Base-by-base conservation (phyloP, 1,140 invertebrate genomes). In the Leptoteleia sp. region DNA sequence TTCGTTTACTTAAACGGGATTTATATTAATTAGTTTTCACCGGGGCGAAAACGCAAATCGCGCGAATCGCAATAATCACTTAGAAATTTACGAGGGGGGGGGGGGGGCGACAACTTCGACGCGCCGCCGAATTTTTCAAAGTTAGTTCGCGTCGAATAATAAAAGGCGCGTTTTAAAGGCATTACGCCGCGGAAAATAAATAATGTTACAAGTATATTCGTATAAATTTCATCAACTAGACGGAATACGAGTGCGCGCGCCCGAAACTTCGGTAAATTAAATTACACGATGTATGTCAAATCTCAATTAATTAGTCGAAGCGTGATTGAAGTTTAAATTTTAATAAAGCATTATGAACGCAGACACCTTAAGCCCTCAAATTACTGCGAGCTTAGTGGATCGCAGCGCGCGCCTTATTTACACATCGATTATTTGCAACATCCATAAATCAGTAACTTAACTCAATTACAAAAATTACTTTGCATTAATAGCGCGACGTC, bases 271-370 rank as follows among this genome's bases (percentile, higher is more conserved):
- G 1, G 35, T 11, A 75, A 67, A 75, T 67, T 57, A 67, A 67
- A 67, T 75, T 75, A 75, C 52, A 50, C 54, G 52, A 67, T 59
- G 54, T 65, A 75, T 67, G 71, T 61, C 61, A 61, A 52, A 67
- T 75, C 45, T 33, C 45, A 59, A 75, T 75, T 75, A 75, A 75
- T 75, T 75, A 75, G 71, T 52, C 9, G 33, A 59, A 40, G 61
- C 54, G 38, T 67, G 61, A 75, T 75, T 75, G 50, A 67, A 75
- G 71, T 67, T 75, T 43, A 67, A 75, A 75, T 75, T 59, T 75
- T 59, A 59, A 75, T 61, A 59, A 75, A 67, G 52, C 54, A 25
- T 43, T 61, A 13, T 15, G 29, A 38, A 31, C n/a, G 16, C 12
- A 54, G 45, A 31, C 45, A 16, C 47, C 33, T 40, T 35, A 64